Evolutionary conservation across 2,797 vertebrate genomes (phyloP).

Genomic region (Hybognathus amarus): DNA sequence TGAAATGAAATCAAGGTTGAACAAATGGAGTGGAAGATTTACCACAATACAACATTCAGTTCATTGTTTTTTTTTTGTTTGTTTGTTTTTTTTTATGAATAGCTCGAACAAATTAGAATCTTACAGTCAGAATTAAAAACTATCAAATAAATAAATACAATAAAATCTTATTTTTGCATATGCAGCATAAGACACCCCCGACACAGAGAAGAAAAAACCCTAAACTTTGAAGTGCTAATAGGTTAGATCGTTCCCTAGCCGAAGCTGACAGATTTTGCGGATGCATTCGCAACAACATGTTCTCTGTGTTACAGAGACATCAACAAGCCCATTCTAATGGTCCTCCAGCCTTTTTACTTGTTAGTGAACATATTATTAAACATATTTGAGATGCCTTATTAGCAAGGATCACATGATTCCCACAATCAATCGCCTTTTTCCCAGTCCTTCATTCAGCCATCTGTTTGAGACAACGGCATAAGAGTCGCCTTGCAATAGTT

Average conservation of each 20-base stretch:
- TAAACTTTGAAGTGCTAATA: constrained; percentile 59
- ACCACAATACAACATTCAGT: neutral
- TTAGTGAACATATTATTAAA: constrained; percentile 49
- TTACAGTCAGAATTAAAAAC: constrained; percentile 23
- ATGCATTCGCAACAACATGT: constrained; percentile 47
- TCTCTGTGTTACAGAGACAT: constrained; percentile 42
- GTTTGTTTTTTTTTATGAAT: constrained; percentile 8
- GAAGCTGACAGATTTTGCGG: constrained; percentile 44
- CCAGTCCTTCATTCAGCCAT: constrained; percentile 67
- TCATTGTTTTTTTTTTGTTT: neutral
- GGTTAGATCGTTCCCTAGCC: constrained; percentile 53
- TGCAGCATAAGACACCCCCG: constrained; percentile 35
- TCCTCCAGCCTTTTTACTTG: constrained; percentile 34
- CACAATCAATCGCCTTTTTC: constrained; percentile 27
- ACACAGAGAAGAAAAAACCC: constrained; percentile 43
- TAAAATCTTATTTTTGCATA: constrained; percentile 16
- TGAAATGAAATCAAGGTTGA: neutral
- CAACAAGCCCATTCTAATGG: constrained; percentile 43
- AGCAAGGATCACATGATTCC: constrained; percentile 25
- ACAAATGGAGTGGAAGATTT: constrained; percentile 4
- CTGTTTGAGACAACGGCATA: constrained; percentile 60
- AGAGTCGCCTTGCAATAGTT: constrained; percentile 60
- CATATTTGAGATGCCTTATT: constrained; percentile 50
- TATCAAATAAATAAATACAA: constrained; percentile 13
- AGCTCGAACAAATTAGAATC: constrained; percentile 7